Evolutionary conservation across 2,113 vertebrate species (phyloP).

Genomic region (Poeciliopsis turrubarensis): DNA sequence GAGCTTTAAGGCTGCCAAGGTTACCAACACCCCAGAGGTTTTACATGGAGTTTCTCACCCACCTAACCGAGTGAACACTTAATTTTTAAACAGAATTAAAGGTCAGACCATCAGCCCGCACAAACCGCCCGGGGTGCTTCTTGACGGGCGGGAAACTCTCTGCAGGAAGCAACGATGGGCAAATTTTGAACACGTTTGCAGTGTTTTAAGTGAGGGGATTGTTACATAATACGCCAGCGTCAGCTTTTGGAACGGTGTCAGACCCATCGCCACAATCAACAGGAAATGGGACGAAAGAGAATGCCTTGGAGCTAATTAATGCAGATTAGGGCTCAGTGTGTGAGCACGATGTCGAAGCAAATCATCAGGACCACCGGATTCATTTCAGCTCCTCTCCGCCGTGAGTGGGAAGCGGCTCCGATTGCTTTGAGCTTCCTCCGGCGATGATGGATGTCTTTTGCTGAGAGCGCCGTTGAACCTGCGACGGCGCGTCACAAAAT

Average conservation of each 20-base stretch:
- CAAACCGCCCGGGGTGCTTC: not conserved
- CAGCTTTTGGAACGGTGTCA: not conserved
- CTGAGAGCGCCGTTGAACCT: not conserved
- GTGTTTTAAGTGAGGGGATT: not conserved
- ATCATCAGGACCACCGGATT: not conserved
- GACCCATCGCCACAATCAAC: slow-evolving; percentile 1
- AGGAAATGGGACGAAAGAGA: slow-evolving; percentile 25
- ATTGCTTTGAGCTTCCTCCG: not conserved
- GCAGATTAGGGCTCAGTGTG: slow-evolving; percentile 12
- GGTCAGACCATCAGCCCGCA: not conserved
- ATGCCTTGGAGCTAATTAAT: slow-evolving; percentile 16
- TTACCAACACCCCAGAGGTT: not conserved
- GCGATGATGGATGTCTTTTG: not conserved
- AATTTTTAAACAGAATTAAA: not conserved
- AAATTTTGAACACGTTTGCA: not conserved
- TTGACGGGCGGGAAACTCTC: not conserved
- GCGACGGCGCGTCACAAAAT: not conserved
- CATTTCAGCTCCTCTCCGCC: not conserved
- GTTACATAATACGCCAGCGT: not conserved
- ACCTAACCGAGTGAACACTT: not conserved
- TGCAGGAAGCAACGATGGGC: not conserved
- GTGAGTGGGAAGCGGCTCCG: not conserved
- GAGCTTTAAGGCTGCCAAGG: not conserved
- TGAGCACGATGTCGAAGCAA: not conserved
- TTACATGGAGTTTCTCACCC: not conserved